phyloP scores from a whole-genome alignment of 37 sponge, comb jelly and placozoan genomes.

The Chondrilla cf. caribensis region DNA sequence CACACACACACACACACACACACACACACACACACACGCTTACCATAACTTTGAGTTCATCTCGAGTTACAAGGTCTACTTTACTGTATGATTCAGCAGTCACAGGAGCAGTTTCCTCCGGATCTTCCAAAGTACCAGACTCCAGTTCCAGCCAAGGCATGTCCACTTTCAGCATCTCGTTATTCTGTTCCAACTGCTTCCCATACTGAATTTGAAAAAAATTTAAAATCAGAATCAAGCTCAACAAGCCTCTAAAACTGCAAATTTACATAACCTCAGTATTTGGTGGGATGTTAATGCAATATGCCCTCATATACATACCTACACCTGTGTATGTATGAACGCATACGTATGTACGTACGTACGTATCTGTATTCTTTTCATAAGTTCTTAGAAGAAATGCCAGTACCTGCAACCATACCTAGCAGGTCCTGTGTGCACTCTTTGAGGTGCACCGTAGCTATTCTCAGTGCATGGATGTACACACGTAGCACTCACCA shows the following conservation, averaged over 20 bases:
- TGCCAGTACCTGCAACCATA: too few species aligned
- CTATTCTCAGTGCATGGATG: not conserved
- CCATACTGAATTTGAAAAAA: constrained; percentile 47
- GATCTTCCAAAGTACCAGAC: constrained; percentile 40
- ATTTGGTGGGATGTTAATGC: constrained; percentile 1
- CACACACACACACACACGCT: not conserved
- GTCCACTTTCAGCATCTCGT: constrained; percentile 56
- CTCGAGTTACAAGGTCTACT: not conserved
- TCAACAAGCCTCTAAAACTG: not conserved
- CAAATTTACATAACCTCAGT: too few species aligned
- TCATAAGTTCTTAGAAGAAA: too few species aligned
- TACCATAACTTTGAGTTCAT: constrained; percentile 21
- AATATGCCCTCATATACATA: not conserved
- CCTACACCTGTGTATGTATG: not conserved
- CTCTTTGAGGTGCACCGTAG: too few species aligned
- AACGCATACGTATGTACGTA: not conserved
- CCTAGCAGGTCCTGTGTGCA: too few species aligned
- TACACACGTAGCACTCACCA: constrained; percentile 24
- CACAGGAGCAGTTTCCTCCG: not conserved
- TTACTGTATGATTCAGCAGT: not conserved
- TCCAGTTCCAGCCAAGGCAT: constrained; percentile 78
- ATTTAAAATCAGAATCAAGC: not conserved
- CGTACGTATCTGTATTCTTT: too few species aligned
- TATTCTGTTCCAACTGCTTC: constrained; percentile 37
- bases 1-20: too few species aligned